A percentile compares a stretch with the other conserved stretches of the same genome.
Conservation (phyloP, 1,140 invertebrate species). For the Drosophila obscura region DNA sequence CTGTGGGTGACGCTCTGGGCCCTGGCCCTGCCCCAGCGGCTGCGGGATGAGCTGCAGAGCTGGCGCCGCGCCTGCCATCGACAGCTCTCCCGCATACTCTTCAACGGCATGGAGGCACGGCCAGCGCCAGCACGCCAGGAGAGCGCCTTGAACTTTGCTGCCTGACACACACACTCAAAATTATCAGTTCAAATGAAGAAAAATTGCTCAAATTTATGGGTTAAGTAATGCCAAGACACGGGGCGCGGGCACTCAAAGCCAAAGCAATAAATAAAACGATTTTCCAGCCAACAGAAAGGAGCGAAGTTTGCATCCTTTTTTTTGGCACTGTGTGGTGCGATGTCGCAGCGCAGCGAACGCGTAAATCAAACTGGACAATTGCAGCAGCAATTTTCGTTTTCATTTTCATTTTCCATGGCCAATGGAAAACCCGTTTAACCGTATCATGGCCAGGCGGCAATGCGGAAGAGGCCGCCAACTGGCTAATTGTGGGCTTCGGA, state of each 20-base stretch:
- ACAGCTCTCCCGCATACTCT: neutral
- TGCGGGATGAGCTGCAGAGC: constrained; percentile 1
- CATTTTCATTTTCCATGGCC: no score
- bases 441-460: constrained; percentile 60
- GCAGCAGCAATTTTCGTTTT: no score
- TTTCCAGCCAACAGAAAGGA: no score
- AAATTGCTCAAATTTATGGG: constrained; percentile 37
- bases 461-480: constrained; percentile 57
- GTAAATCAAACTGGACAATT: constrained; percentile 14
- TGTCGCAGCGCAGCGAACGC: neutral
- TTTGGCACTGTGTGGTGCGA: neutral
- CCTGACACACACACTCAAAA: neutral
- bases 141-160: constrained; percentile 15
- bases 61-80: constrained; percentile 17
- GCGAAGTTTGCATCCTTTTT: constrained; percentile 2
- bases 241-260: no score
- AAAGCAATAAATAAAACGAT: no score
- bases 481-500: constrained; percentile 68
- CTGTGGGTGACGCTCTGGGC: constrained; percentile 60
- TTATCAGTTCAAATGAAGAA: neutral
- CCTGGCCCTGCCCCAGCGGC: constrained; percentile 39
- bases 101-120: neutral
- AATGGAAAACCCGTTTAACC: constrained; percentile 56
- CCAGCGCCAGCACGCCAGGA: neutral
- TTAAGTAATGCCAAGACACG: constrained; percentile 18